Base-by-base conservation (phyloP, 2,113 vertebrate species). In the Cygnus atratus region DNA sequence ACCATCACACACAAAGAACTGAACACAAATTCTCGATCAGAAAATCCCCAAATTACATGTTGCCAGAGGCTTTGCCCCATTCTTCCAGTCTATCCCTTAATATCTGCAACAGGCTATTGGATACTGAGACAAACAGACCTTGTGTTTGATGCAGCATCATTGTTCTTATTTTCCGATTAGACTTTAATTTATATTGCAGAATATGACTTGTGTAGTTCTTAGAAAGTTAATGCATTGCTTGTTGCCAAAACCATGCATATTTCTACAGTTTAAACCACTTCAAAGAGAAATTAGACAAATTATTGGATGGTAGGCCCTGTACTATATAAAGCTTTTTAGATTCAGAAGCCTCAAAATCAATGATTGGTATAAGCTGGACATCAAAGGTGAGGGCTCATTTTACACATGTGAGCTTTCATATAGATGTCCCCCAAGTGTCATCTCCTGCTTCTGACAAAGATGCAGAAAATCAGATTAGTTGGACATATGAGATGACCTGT, bases 81-180 rank as follows among this genome's bases (percentile, higher is more conserved):
- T 85, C 52, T 82, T 63, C 24, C 44, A 52, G 65, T 16, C 55
- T 65, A 48, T 35, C 14, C 48, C 44, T 65, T 57, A 68, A 22
- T 50, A 88, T 57, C 41, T 80, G 59, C 59, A 70, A 13, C 12
- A 68, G 41, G 18, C 35, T 25, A 68, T 13, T 58, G 33, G 29
- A 86, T 66, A 58, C 48, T 54, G 55, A 92, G 44, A 15, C 62
- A 91, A 95, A 80, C 0, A 71, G 35, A n/a, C 26, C 8, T 48
- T 54, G 50, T 37, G 37, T 54, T 29, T 86, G 59, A 73, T 58
- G 63, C 9, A 86, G 24, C 21, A 71, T 55, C 55, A 29, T 26
- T 44, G 13, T 18, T 70, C 13, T 80, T 80, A 65, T 88, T 84
- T 91, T 92, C 62, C 26, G 80, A 9, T 66, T 88, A 87, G 18